Evolutionary conservation across 2,113 vertebrate genomes (phyloP).

Genomic region (Rhynchomys soricoides): DNA sequence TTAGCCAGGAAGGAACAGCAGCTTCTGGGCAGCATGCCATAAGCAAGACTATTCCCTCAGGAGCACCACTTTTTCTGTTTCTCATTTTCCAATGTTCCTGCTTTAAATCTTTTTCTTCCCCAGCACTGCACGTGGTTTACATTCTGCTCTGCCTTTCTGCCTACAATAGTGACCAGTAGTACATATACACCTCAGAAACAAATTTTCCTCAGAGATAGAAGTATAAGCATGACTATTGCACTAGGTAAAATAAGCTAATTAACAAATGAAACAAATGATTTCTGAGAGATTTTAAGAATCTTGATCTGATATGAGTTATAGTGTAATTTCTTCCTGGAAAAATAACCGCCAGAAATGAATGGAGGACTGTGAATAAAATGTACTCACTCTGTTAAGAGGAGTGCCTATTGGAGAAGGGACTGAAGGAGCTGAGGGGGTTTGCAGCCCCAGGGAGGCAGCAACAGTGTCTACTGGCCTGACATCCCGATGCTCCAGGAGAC

Average conservation of each 20-base stretch:
- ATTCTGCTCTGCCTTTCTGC: constrained; percentile 10
- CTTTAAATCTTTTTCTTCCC: constrained; percentile 61
- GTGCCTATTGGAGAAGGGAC: too few relatives aligned
- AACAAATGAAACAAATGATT: constrained; percentile 23
- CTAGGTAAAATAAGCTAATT: constrained; percentile 47
- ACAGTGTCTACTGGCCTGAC: too few relatives aligned
- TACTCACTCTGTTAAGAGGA: not conserved
- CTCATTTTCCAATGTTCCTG: constrained; percentile 68
- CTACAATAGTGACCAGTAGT: not conserved
- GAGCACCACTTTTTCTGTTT: constrained; percentile 63
- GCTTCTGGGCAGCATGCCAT: constrained; percentile 70
- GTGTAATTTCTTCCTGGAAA: not conserved
- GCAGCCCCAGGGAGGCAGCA: too few relatives aligned
- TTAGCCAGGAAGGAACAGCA: constrained; percentile 69
- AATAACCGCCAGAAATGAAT: constrained; percentile 39
- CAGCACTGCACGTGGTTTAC: not conserved
- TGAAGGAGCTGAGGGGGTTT: too few relatives aligned
- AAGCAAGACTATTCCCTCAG: constrained; percentile 63
- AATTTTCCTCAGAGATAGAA: not conserved
- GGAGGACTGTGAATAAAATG: not conserved
- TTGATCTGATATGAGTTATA: not conserved
- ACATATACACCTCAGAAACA: not conserved
- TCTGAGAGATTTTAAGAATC: constrained; percentile 44
- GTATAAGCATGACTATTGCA: not conserved
- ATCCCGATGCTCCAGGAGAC: too few relatives aligned